Base-by-base conservation (phyloP, 2,113 vertebrate species). In the Psephotus haematonotus region DNA sequence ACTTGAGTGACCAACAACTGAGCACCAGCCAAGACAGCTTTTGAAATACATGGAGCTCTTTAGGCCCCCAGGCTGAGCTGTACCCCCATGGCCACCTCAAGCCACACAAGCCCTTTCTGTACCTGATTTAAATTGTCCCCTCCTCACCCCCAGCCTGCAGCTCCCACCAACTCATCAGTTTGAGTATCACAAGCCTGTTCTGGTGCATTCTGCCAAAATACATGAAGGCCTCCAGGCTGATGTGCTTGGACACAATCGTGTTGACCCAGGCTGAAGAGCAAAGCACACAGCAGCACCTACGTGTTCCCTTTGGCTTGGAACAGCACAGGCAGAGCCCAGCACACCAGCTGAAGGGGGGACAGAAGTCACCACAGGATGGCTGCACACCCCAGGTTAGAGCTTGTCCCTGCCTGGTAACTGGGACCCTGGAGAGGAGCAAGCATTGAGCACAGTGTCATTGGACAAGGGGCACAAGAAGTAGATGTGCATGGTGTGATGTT, bases 401-500 rank as follows among this genome's bases (percentile, higher is more conserved):
- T 83, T 46, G 19, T 41, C n/a, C 35, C 64, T 59, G 44, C 14
- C 43, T 52, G 50, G 18, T 67, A 37, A 41, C 18, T 17, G n/a
- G 57, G 41, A 70, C 18, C 7, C 19, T 65, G 29, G 39, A 71
- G 41, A 71, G 6, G 27, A 64, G 28, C 10, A 82, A 81, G 49
- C 17, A 37, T 2, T 10, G 15, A 10, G 55, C 41, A 41, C 3
- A 3, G 29, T 4, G 18, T 27, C 43, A 24, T 41, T 29, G 68
- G 89, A 50, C n/a, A 25, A 41, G 8, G 12, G 49, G 10, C 41
- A 59, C 0, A 16, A 44, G 52, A 37, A 68, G 31, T 4, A 43
- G 52, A 49, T 7, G 19, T 9, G 2, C 11, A 9, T 6, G 17
- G 17, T 1, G 1, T 25, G 44, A n/a, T 15, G n/a, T 10, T 86